Evolutionary conservation across 2,797 vertebrate species (phyloP).

Genomic region (Poliocrania exsul): DNA sequence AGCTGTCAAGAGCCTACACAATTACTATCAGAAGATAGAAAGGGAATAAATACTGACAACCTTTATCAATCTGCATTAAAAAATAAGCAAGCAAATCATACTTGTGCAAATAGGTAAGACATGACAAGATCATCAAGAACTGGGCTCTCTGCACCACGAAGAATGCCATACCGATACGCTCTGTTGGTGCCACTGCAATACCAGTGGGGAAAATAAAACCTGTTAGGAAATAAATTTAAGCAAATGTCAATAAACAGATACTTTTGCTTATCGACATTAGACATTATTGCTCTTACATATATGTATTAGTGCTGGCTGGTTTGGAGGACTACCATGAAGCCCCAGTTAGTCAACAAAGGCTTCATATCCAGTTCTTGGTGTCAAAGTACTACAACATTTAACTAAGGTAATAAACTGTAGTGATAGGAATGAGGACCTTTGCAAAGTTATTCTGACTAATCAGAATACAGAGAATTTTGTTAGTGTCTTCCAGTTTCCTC

Average conservation of each 20-base stretch:
- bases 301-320: background rate
- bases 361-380: background rate
- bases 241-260: background rate
- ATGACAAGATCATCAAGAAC: slow-evolving; percentile 91
- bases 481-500: background rate
- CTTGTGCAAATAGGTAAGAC: slow-evolving; percentile 93
- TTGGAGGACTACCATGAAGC: background rate
- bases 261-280: background rate
- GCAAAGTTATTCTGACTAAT: background rate
- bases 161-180: slow-evolving; percentile 87
- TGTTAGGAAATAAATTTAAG: slow-evolving; percentile 58
- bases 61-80: background rate
- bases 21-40: background rate
- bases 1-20: background rate
- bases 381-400: background rate
- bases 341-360: background rate
- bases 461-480: background rate
- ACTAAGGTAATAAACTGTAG: background rate
- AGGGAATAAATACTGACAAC: background rate
- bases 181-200: slow-evolving; percentile 82
- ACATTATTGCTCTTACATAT: background rate
- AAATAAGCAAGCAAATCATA: slow-evolving; percentile 54
- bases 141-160: slow-evolving; percentile 87
- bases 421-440: background rate
- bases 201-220: slow-evolving; percentile 95